Conservation (phyloP, 2,888 invertebrate species). For the Dicranocentrus wangi region DNA sequence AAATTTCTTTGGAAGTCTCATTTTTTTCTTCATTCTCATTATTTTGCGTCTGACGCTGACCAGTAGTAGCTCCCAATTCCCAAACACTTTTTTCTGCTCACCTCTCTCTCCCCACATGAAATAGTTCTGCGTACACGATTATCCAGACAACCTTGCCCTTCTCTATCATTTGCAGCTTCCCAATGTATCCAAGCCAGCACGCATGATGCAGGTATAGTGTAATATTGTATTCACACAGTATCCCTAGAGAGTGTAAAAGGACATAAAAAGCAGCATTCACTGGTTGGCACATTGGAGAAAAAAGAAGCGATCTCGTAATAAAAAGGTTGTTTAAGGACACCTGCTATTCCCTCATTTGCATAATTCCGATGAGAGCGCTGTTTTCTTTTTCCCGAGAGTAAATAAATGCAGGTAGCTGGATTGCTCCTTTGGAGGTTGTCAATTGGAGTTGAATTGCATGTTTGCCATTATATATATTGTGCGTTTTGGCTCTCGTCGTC, state of each 20-base stretch:
- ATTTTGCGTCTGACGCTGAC: too few species aligned
- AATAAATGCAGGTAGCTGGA: conserved; percentile 35
- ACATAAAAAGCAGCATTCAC: conserved; percentile 16
- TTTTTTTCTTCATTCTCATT: too few species aligned
- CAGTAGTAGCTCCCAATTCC: too few species aligned
- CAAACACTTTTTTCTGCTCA: too few species aligned
- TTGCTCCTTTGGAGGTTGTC: conserved; percentile 1
- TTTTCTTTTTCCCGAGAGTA: conserved; percentile 6
- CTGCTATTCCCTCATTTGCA: conserved; percentile 50
- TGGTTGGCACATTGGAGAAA: conserved; percentile 33
- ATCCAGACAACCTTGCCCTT: conserved; percentile 18
- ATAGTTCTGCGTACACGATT: conserved; percentile 17
- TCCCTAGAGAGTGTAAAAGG: background rate
- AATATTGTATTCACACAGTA: too few species aligned
- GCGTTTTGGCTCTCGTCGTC: too few species aligned
- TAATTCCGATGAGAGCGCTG: conserved; percentile 48
- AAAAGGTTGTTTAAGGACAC: conserved; percentile 44
- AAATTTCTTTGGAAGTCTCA: too few species aligned
- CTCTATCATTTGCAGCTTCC: conserved; percentile 12
- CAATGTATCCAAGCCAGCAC: conserved; percentile 28
- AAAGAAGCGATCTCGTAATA: background rate
- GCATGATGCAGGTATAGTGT: conserved; percentile 18
- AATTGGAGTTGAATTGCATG: conserved; percentile 7
- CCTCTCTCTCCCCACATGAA: background rate
- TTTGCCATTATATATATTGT: background rate